Evolutionary conservation across 1,140 invertebrate species (phyloP), one percentile per base, ranked within the genome.

Genomic region (Frieseomelitta varia): DNA sequence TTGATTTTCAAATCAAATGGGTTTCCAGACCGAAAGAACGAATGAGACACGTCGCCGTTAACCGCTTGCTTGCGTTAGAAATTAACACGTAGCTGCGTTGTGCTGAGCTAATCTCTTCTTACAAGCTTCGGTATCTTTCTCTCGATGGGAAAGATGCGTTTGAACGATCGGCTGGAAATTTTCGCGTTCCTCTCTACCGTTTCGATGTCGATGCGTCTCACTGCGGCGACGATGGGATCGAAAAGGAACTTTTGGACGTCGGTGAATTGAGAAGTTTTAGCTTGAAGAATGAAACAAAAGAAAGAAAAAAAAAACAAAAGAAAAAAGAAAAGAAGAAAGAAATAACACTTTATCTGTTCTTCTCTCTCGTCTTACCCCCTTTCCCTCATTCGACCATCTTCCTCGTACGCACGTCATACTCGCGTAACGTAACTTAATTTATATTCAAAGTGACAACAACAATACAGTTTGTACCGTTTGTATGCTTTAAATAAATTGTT

Each of bases 401-500:
- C 69, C 79, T 86, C 74, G 56, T 89, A 88, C 85, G 89, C 84
- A 89, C 88, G 87, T 88, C 81, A 88, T 86, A 91, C 85, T 85
- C 90, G 89, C 92, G 81, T 92, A 91, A 93, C 79, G 91, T 93
- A 90, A 91, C 92, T 93, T 92, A 88, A 94, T 94, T 94, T 94
- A 88, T 93, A 93, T 87, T 92, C 87, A 91, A 91, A 91, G 81
- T 92, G 90, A 93, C 91, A 91, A 92, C 89, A 90, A 92, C 90
- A 92, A 90, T 81, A 67, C 86, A 90, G 94, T 95, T 95, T 95
- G 93, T 95, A 95, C 93, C 92, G 93, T 95, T 95, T 95, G 94
- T 95, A 95, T 94, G 93, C 93, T 94, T 94, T 92, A 93, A 94
- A 95, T 94, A 94, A 94, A 94, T 93, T 92, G 91, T 94, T 94